phyloP scores from a whole-genome alignment of 2,888 invertebrate species.

The Cosmopolites sordidus region DNA sequence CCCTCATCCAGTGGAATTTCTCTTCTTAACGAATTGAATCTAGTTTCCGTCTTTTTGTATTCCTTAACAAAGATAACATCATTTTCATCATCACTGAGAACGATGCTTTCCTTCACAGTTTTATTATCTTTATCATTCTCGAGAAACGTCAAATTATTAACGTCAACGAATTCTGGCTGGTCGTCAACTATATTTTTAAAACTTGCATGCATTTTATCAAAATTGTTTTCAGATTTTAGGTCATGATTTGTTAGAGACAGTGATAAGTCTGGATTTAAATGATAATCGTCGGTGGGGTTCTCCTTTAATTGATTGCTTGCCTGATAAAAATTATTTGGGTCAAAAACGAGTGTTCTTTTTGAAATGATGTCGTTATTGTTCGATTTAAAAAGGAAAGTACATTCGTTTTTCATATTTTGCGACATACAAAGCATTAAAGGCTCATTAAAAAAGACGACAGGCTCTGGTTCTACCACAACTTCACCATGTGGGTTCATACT shows the following conservation, averaged over 20 bases:
- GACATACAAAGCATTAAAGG: conserved; percentile 8
- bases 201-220: background rate
- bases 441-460: conserved; percentile 11
- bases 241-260: background rate
- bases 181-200: conserved; percentile 17
- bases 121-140: conserved; percentile 11
- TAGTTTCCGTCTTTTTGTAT: conserved; percentile 19
- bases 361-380: conserved; percentile 13
- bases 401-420: conserved; percentile 6
- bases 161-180: conserved; percentile 31
- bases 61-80: conserved; percentile 33
- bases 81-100: conserved; percentile 27
- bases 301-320: background rate
- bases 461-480: conserved; percentile 11
- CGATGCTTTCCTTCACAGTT: conserved; percentile 4
- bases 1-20: conserved; percentile 6
- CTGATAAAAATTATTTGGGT: conserved; percentile 4
- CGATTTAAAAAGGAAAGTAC: conserved; percentile 9
- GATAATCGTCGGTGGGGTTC: background rate
- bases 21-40: background rate
- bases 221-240: background rate
- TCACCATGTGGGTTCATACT: conserved; percentile 5
- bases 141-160: conserved; percentile 26
- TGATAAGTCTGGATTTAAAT: background rate
- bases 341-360: conserved; percentile 9